These are phyloP conservation scores for Notocelia uddmanniana DNA, from an alignment of 2,888 invertebrate species.

Conservation along the genomic window DNA sequence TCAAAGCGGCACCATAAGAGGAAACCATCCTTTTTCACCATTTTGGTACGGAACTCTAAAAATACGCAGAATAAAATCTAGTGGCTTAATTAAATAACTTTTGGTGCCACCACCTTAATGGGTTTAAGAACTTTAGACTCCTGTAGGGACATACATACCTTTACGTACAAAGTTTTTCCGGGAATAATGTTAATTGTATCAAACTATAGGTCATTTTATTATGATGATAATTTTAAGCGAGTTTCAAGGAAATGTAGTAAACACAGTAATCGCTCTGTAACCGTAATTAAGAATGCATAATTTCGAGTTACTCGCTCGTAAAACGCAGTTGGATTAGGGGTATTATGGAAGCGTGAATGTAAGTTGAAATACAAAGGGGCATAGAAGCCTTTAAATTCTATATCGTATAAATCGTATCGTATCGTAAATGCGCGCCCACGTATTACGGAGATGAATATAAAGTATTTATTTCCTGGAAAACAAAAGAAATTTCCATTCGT, in stretches of 20 bases:
- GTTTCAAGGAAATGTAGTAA: constrained; percentile 27
- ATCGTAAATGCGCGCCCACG: background rate
- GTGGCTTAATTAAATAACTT: background rate
- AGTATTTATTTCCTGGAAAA: background rate
- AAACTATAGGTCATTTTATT: background rate
- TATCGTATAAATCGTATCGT: background rate
- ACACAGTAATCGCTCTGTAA: background rate
- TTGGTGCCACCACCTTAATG: no score
- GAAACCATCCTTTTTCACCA: no score
- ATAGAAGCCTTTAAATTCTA: constrained; percentile 17
- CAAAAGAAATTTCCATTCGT: background rate
- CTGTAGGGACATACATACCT: no score
- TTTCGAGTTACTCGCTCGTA: constrained; percentile 22
- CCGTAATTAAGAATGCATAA: constrained; percentile 27
- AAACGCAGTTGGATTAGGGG: constrained; percentile 19
- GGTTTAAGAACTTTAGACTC: no score
- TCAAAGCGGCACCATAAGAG: no score
- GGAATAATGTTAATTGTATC: background rate
- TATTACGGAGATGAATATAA: background rate
- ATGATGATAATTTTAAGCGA: background rate
- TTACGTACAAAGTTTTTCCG: background rate
- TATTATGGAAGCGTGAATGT: constrained; percentile 32
- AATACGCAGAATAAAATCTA: no score
- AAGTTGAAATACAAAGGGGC: constrained; percentile 16
- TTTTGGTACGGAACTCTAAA: no score